Conservation (phyloP, 2,797 vertebrate genomes). For the Limosa lapponica region DNA sequence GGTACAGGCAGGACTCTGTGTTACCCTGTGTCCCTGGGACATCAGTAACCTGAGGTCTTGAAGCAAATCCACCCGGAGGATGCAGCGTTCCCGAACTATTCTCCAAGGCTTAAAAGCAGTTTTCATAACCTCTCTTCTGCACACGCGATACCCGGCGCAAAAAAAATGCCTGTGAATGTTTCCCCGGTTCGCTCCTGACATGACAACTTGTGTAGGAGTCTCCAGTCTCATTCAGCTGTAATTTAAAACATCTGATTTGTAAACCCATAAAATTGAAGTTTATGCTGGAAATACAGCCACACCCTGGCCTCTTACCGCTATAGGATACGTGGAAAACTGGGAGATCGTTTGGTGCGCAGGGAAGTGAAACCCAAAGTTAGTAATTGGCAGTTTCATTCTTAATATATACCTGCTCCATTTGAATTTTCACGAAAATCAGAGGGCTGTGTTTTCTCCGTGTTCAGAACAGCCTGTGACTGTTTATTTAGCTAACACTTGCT, state of each 20-base stretch:
- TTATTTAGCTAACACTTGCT: not conserved
- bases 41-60: not conserved
- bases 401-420: not conserved
- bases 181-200: constrained; percentile 41
- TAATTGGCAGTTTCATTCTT: not conserved
- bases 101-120: not conserved
- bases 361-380: not conserved
- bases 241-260: constrained; percentile 71
- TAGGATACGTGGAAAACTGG: not conserved
- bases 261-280: constrained; percentile 67
- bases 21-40: not conserved
- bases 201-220: constrained; percentile 63
- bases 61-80: not conserved
- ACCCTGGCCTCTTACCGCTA: constrained; percentile 36
- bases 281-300: constrained; percentile 36
- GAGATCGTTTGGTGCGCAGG: not conserved
- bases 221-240: constrained; percentile 64
- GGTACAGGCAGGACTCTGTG: not conserved
- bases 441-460: not conserved
- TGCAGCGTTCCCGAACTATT: not conserved
- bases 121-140: not conserved
- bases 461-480: not conserved
- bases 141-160: not conserved
- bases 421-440: not conserved
- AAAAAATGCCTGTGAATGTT: not conserved